These are phyloP conservation scores for Alloplasta piceator DNA, from an alignment of 2,888 invertebrate genomes.

Conservation along the genomic window DNA sequence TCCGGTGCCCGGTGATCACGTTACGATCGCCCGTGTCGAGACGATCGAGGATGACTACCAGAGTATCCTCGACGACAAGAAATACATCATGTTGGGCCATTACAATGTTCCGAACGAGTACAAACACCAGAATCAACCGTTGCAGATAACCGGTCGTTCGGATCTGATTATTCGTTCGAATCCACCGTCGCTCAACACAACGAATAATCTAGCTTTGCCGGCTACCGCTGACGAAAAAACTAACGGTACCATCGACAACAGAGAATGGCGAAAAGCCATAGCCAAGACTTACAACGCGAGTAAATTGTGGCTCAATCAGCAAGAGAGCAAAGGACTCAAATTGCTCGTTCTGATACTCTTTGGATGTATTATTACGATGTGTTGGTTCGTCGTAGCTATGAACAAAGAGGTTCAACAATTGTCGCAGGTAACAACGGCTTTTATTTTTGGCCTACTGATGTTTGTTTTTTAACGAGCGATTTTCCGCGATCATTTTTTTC, in stretches of 20 bases:
- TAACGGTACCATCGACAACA: slow-evolving; percentile 67
- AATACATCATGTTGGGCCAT: slow-evolving; percentile 77
- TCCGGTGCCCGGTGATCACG: slow-evolving; percentile 71
- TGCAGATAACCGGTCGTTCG: slow-evolving; percentile 81
- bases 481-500: background rate
- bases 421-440: slow-evolving; percentile 76
- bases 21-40: slow-evolving; percentile 70
- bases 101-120: slow-evolving; percentile 80
- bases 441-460: slow-evolving; percentile 4
- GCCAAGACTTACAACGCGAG: slow-evolving; percentile 71
- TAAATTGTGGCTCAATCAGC: slow-evolving; percentile 88
- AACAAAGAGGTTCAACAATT: slow-evolving; percentile 84
- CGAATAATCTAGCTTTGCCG: slow-evolving; percentile 67
- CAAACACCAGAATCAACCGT: slow-evolving; percentile 77
- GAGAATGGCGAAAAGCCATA: slow-evolving; percentile 72
- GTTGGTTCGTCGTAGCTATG: slow-evolving; percentile 90
- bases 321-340: slow-evolving; percentile 90
- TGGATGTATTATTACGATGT: slow-evolving; percentile 89
- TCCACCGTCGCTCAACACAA: slow-evolving; percentile 64
- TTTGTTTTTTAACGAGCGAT: background rate
- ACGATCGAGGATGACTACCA: slow-evolving; percentile 72
- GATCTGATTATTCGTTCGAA: slow-evolving; percentile 77
- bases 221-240: slow-evolving; percentile 49
- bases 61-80: slow-evolving; percentile 69
- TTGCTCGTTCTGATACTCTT: slow-evolving; percentile 88